Evolutionary conservation across 1,140 invertebrate species (phyloP), one percentile per base, ranked within the genome.

Genomic region (Drosophila melanogaster): DNA sequence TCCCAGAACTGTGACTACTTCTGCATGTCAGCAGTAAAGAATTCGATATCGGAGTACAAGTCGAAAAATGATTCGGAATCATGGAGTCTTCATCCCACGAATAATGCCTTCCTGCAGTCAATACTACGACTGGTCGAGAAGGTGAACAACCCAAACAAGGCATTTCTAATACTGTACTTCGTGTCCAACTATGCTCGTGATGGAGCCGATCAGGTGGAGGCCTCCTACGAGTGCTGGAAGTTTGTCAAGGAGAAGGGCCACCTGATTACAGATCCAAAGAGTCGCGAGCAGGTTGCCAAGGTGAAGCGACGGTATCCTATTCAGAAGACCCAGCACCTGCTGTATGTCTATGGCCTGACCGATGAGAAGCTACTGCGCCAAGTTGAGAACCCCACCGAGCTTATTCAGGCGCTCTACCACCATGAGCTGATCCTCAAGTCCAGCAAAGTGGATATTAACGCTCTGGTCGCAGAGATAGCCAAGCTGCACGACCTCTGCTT

Each of bases 151-250:
- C 80, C 77, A 6, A 78, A 62, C 11, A 92, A 91, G 46, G 77
- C 71, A 6, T 83, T 92, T 19, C 51, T 90, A 7, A 91, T 92
- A 44, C 69, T 92, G 14, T 92, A 92, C 50, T 91, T 87, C 59
- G 87, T 92, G 0, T 67, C 86, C 0, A 87, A 77, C 55, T 81
- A 92, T 66, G 90, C 91, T 0, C 86, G 90, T 0, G 79, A 90
- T 14, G 94, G 94, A 4, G 94, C 93, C 11, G 94, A 94, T 85
- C 94, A 94, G 90, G 93, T 94, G 7, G 93, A 94, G 47, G 94
- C 94, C 12, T 93, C 93, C 22, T 93, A 93, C 55, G 92, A 94
- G 60, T 94, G 94, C 69, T 94, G 93, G 79, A 94, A 94, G 74
- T 94, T 94, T 89, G 92, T 93, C 0, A 62, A 77, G 22, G 57